Percentiles rank a stretch among this genome's conserved stretches.
phyloP scores from a whole-genome alignment of 1,140 invertebrate genomes.

The Teleogryllus occipitalis region DNA sequence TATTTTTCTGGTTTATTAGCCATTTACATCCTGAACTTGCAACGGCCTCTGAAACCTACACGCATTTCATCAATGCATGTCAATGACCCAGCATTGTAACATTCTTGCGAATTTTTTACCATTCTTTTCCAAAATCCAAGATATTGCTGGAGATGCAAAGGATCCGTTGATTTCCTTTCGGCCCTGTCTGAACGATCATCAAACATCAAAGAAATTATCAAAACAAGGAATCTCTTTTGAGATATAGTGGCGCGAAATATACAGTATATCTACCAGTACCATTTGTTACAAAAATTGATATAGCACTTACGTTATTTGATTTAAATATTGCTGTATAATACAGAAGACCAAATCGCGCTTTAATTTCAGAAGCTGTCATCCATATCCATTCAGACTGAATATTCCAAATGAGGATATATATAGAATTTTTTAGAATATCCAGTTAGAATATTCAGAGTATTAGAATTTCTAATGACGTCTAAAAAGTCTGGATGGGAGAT shows the following conservation, averaged over 20 bases:
- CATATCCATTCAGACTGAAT: no score
- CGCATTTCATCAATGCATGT: constrained; percentile 38
- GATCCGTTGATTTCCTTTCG: constrained; percentile 21
- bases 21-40: constrained; percentile 37
- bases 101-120: constrained; percentile 32
- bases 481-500: no score
- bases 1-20: constrained; percentile 40
- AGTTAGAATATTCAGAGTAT: no score
- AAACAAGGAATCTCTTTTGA: background rate
- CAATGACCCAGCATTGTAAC: constrained; percentile 28
- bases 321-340: background rate
- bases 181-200: background rate
- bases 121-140: constrained; percentile 32
- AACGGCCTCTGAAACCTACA: constrained; percentile 33
- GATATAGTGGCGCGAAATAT: background rate
- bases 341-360: background rate
- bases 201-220: background rate
- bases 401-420: no score
- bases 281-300: background rate
- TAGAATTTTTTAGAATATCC: no score
- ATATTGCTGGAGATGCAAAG: constrained; percentile 30
- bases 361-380: no score
- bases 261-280: no score
- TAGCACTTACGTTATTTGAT: background rate
- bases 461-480: no score